These are phyloP conservation scores for Calonectris borealis DNA, from an alignment of 2,113 vertebrate genomes.

Conservation along the genomic window DNA sequence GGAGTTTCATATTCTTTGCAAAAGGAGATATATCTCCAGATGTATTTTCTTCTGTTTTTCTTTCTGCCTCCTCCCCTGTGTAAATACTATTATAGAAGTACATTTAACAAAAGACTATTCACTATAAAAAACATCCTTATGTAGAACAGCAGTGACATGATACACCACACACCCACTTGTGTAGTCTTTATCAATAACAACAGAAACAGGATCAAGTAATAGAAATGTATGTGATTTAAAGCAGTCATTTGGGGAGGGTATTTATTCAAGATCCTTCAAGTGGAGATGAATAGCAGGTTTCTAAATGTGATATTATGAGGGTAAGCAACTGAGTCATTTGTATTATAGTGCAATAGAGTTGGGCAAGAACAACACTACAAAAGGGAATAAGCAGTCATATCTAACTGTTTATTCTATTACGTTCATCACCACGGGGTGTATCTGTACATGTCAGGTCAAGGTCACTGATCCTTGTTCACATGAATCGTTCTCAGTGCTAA, in stretches of 20 bases:
- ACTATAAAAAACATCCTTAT: neutral
- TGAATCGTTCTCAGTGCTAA: conserved; percentile 32
- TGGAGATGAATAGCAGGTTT: neutral
- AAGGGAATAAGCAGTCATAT: conserved; percentile 3
- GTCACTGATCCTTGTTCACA: conserved; percentile 25
- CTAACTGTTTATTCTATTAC: conserved; percentile 36
- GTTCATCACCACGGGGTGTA: conserved; percentile 41
- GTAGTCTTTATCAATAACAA: conserved; percentile 18
- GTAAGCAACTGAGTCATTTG: conserved; percentile 54
- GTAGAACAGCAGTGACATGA: neutral
- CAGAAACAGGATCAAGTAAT: conserved; percentile 6
- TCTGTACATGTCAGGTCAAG: conserved; percentile 49
- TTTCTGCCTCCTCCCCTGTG: neutral
- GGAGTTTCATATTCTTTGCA: neutral
- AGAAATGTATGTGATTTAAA: conserved; percentile 26
- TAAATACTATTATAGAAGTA: neutral
- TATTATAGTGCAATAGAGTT: neutral
- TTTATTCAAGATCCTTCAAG: conserved; percentile 31
- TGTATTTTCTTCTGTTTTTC: neutral
- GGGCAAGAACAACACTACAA: neutral
- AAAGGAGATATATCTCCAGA: neutral
- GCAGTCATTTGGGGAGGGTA: neutral
- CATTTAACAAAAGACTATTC: neutral
- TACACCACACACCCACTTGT: neutral
- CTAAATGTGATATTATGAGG: conserved; percentile 11